phyloP scores from a whole-genome alignment of 2,888 invertebrate species.

The Boloria selene region DNA sequence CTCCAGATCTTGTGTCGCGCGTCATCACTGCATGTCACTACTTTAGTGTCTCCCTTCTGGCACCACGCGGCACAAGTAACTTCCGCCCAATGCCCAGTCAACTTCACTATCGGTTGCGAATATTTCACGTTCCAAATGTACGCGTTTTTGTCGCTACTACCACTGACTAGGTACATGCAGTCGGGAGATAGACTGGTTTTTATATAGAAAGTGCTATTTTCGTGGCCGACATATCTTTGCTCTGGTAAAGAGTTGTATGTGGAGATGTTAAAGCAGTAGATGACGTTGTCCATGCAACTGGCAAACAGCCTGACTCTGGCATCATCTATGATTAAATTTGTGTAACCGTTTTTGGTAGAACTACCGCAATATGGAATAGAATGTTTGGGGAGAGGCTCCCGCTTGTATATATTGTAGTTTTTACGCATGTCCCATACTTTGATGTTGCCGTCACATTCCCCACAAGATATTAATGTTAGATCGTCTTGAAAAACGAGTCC shows the following conservation, averaged over 20 bases:
- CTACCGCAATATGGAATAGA: constrained; percentile 88
- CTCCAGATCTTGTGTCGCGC: constrained; percentile 90
- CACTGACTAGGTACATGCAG: constrained; percentile 90
- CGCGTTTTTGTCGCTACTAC: constrained; percentile 93
- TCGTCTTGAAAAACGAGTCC: constrained; percentile 92
- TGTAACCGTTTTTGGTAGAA: constrained; percentile 87
- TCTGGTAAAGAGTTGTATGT: constrained; percentile 86
- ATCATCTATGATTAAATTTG: constrained; percentile 89
- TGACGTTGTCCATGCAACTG: constrained; percentile 92
- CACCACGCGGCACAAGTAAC: constrained; percentile 95
- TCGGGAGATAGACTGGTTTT: constrained; percentile 92
- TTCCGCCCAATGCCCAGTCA: constrained; percentile 91
- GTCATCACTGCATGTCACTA: constrained; percentile 93
- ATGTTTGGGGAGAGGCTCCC: constrained; percentile 87
- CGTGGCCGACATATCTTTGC: constrained; percentile 86
- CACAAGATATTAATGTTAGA: constrained; percentile 90
- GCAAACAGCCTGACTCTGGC: constrained; percentile 88
- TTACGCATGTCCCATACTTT: constrained; percentile 95
- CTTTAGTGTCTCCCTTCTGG: constrained; percentile 78
- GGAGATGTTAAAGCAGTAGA: constrained; percentile 92
- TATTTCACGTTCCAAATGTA: constrained; percentile 91
- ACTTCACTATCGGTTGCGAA: constrained; percentile 85
- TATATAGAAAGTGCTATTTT: constrained; percentile 91
- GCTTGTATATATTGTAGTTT: constrained; percentile 86
- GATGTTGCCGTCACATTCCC: constrained; percentile 92